Percentiles rank a stretch among this genome's conserved stretches.
These are phyloP conservation scores for Globia sparganii DNA, from an alignment of 2,888 invertebrate genomes.

Conservation along the genomic window DNA sequence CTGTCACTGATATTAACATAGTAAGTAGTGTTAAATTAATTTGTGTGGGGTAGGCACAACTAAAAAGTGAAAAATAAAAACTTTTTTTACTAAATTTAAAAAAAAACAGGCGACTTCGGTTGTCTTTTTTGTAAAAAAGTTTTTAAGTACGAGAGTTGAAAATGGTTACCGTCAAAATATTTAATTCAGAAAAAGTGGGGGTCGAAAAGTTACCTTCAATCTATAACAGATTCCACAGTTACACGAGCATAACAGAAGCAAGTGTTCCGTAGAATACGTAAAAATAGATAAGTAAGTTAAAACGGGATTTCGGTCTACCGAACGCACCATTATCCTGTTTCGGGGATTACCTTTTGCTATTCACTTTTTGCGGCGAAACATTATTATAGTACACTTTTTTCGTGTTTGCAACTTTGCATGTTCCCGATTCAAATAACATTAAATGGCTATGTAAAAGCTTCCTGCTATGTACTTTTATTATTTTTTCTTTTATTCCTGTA, in stretches of 20 bases:
- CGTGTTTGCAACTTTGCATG: conserved; percentile 27
- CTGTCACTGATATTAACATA: no score
- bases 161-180: not conserved
- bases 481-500: conserved; percentile 1
- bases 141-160: not conserved
- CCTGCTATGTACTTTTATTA: not conserved
- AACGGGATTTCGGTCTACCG: conserved; percentile 53
- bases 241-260: conserved; percentile 21
- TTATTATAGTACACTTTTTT: conserved; percentile 41
- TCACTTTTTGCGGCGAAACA: conserved; percentile 55
- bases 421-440: conserved; percentile 36
- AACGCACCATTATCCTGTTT: conserved; percentile 61
- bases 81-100: no score
- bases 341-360: conserved; percentile 60
- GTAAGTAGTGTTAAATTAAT: no score
- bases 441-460: conserved; percentile 25
- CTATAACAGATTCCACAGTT: conserved; percentile 17
- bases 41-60: no score
- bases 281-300: conserved; percentile 47
- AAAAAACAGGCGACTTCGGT: no score
- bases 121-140: no score
- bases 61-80: no score
- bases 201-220: not conserved
- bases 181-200: not conserved
- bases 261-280: conserved; percentile 27